Conservation (phyloP, 2,113 vertebrate species). For the Gymnarchus niloticus region DNA sequence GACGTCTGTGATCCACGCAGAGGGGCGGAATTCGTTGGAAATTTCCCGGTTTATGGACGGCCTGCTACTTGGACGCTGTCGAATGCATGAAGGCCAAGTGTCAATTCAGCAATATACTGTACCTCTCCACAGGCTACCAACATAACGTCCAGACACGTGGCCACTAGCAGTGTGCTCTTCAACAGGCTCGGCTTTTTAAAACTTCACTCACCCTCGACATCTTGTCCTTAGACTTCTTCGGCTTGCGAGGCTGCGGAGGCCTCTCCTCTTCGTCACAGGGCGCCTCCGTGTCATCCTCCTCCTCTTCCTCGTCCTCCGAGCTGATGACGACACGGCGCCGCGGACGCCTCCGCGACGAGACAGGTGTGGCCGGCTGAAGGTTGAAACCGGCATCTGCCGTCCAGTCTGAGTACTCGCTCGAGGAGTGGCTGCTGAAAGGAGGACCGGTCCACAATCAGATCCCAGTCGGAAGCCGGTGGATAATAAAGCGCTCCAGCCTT, state of each 20-base stretch:
- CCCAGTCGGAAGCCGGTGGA: neutral
- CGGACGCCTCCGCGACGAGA: slow-evolving; percentile 66
- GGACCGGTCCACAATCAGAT: neutral
- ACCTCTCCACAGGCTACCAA: neutral
- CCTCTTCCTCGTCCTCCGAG: slow-evolving; percentile 79
- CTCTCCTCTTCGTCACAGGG: slow-evolving; percentile 63
- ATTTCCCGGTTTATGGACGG: slow-evolving; percentile 66
- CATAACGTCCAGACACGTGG: no score
- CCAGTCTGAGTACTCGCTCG: slow-evolving; percentile 91
- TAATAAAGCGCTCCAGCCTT: neutral
- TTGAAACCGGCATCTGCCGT: slow-evolving; percentile 86
- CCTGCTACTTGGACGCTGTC: slow-evolving; percentile 56
- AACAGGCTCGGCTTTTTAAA: neutral
- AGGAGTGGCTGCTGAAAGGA: slow-evolving; percentile 67
- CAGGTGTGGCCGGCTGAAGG: slow-evolving; percentile 73
- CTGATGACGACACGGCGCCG: slow-evolving; percentile 64
- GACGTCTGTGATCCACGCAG: slow-evolving; percentile 88
- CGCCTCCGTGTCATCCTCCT: slow-evolving; percentile 60
- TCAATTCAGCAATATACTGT: neutral
- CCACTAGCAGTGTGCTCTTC: neutral
- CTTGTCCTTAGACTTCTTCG: slow-evolving; percentile 57
- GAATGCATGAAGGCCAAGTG: neutral
- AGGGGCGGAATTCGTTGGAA: slow-evolving; percentile 80
- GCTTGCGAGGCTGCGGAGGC: slow-evolving; percentile 47
- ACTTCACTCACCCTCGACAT: slow-evolving; percentile 58